Conservation (phyloP, 2,113 vertebrate species). For the Toxotes chatareus region DNA sequence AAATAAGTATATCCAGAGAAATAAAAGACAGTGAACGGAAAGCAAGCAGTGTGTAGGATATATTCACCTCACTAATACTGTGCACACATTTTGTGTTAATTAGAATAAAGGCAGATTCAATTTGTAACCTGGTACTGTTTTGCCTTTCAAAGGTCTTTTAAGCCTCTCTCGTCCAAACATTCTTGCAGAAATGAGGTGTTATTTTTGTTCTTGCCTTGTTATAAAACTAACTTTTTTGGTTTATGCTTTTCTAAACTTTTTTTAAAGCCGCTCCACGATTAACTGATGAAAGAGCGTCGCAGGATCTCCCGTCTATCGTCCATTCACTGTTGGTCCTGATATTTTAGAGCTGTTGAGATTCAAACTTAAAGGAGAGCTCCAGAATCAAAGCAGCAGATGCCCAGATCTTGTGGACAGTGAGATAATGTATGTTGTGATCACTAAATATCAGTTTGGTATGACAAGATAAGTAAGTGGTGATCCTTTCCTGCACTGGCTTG, state of each 20-base stretch:
- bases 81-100: slow-evolving; percentile 3
- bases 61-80: slow-evolving; percentile 18
- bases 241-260: neutral
- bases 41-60: neutral
- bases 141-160: neutral
- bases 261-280: neutral
- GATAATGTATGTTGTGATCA: too few species aligned
- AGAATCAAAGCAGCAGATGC: neutral
- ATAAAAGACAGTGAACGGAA: neutral
- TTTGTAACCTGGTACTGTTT: slow-evolving; percentile 3
- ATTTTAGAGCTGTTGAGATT: neutral
- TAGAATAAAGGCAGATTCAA: neutral
- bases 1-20: neutral
- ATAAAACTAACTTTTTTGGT: neutral
- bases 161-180: slow-evolving; percentile 2
- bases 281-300: neutral
- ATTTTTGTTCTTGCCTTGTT: neutral
- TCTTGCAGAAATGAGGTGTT: slow-evolving; percentile 1
- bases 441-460: too few species aligned
- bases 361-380: neutral
- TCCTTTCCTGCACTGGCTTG: slow-evolving; percentile 3
- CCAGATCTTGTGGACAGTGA: neutral
- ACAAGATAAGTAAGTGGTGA: too few species aligned
- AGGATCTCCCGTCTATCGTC: neutral
- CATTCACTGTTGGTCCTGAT: neutral